Evolutionary conservation across 2,113 vertebrate species (phyloP).

Genomic region (Heterotis niloticus): DNA sequence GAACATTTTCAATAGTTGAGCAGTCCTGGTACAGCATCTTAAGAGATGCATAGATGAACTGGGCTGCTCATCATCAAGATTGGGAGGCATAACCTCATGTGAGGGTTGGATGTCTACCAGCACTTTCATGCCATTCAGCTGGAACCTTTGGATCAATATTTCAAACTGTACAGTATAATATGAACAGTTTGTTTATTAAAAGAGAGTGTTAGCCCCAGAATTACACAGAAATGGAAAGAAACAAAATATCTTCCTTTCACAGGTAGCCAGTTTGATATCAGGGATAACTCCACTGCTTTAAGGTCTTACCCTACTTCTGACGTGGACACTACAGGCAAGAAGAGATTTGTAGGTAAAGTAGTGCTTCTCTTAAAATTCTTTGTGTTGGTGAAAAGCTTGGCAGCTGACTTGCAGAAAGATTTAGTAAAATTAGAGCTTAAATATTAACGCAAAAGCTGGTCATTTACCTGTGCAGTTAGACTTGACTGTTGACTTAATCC

Average conservation of each 20-base stretch:
- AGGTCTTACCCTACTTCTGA: constrained; percentile 79
- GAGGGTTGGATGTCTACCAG: background rate
- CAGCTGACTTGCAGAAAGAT: background rate
- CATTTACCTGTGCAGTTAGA: too few species aligned
- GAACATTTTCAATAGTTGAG: too few species aligned
- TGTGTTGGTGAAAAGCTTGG: too few species aligned
- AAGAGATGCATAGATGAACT: background rate
- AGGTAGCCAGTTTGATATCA: constrained; percentile 48
- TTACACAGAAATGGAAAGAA: background rate
- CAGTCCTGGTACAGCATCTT: too few species aligned
- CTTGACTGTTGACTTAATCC: too few species aligned
- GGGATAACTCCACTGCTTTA: constrained; percentile 79
- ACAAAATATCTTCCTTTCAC: background rate
- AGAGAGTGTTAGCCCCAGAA: background rate
- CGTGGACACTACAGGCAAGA: constrained; percentile 80
- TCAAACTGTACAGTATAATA: too few species aligned
- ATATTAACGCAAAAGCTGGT: too few species aligned
- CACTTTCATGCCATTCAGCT: too few species aligned
- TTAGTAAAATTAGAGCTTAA: too few species aligned
- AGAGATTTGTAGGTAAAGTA: constrained; percentile 76
- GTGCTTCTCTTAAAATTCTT: background rate
- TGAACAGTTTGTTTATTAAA: background rate
- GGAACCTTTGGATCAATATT: too few species aligned
- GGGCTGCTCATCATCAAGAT: background rate
- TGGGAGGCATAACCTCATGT: background rate